phyloP scores from a whole-genome alignment of 2,797 vertebrate species.

The Brotula barbata region DNA sequence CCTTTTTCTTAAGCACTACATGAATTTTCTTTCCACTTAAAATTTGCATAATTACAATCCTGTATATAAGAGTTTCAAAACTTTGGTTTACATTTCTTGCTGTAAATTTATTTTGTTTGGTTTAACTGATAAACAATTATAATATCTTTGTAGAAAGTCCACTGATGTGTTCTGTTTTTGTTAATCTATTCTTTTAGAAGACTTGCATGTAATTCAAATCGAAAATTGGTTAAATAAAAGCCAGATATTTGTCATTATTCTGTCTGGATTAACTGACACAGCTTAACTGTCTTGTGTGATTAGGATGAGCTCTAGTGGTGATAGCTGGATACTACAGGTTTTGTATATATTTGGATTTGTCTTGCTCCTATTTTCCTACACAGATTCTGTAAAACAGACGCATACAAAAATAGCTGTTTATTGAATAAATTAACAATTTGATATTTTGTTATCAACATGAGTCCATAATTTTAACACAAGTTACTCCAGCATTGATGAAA shows the following conservation, averaged over 20 bases:
- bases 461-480: constrained; percentile 51
- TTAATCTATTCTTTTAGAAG: constrained; percentile 32
- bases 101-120: constrained; percentile 13
- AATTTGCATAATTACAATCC: constrained; percentile 1
- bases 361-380: not conserved
- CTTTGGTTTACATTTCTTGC: not conserved
- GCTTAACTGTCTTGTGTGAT: too few relatives aligned
- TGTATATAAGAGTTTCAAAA: constrained; percentile 8
- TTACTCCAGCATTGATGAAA: constrained; percentile 44
- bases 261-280: not conserved
- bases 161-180: constrained; percentile 38
- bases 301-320: constrained; percentile 35
- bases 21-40: not conserved
- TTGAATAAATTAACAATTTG: constrained; percentile 19
- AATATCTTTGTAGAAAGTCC: constrained; percentile 25
- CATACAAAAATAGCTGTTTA: constrained; percentile 50
- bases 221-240: constrained; percentile 52
- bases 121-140: constrained; percentile 12
- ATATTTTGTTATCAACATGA: constrained; percentile 16
- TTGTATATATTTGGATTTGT: not conserved
- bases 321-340: not conserved
- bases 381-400: not conserved
- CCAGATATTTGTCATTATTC: not conserved
- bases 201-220: constrained; percentile 24
- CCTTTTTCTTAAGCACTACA: too few relatives aligned